Evolutionary conservation across 2,113 vertebrate genomes (phyloP).

Genomic region (Ptilonorhynchus violaceus): DNA sequence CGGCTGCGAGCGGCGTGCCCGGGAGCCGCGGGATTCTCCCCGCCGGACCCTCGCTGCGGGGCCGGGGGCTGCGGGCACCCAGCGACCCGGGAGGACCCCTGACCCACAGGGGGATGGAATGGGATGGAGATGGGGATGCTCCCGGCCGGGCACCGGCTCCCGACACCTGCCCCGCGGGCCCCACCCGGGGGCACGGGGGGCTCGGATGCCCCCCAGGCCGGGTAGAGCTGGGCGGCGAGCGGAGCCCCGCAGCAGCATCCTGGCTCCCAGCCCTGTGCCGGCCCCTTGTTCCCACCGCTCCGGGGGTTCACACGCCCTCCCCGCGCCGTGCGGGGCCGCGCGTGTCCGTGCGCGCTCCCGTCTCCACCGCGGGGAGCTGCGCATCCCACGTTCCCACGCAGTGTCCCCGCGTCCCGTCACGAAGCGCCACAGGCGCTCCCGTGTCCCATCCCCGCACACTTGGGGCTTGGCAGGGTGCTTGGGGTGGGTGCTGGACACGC

Average conservation of each 20-base stretch:
- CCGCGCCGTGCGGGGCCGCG: no score
- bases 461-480: background rate
- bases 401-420: fast-evolving
- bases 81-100: background rate
- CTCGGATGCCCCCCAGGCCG: background rate
- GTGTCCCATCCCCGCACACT: fast-evolving
- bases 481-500: background rate
- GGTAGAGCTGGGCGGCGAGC: background rate
- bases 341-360: background rate
- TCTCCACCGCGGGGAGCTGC: fast-evolving
- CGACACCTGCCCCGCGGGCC: background rate
- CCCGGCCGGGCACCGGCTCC: background rate
- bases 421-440: fast-evolving
- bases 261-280: background rate
- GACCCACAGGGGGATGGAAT: background rate
- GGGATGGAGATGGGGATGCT: background rate
- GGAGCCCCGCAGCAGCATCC: background rate
- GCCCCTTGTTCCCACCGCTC: background rate
- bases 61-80: background rate
- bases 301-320: background rate
- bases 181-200: fast-evolving
- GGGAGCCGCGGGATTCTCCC: background rate
- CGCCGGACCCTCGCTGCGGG: background rate
- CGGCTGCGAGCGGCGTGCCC: background rate
- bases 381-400: fast-evolving